Evolutionary conservation across 1,140 invertebrate species (phyloP).

Genomic region (Drosophila burlai): DNA sequence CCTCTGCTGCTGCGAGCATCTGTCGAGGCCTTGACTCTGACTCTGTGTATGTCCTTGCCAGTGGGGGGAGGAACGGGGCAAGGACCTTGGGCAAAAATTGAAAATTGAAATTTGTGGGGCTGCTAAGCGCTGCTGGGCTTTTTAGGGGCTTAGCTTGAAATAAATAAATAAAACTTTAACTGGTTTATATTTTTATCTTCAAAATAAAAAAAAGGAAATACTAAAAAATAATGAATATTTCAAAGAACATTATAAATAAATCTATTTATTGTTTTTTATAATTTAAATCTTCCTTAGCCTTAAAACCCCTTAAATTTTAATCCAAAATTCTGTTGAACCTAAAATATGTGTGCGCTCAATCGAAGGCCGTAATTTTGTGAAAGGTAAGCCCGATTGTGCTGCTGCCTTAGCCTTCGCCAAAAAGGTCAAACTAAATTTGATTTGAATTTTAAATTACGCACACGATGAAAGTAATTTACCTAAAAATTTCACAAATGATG

Average conservation of each 20-base stretch:
- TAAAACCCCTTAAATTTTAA: background rate
- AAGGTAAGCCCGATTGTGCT: slow-evolving; percentile 12
- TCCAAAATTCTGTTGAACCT: too few relatives aligned
- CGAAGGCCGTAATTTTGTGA: slow-evolving; percentile 4
- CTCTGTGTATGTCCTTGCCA: slow-evolving; percentile 54
- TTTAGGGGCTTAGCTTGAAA: background rate
- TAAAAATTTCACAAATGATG: slow-evolving; percentile 43
- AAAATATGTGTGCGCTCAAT: background rate
- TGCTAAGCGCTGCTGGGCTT: slow-evolving; percentile 11
- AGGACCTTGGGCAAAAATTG: slow-evolving; percentile 53
- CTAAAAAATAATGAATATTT: too few relatives aligned
- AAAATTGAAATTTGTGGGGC: slow-evolving; percentile 62
- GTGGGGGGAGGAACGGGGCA: background rate
- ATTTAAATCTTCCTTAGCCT: too few relatives aligned
- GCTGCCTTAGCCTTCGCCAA: slow-evolving; percentile 3
- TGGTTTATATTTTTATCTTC: too few relatives aligned
- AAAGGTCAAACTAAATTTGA: slow-evolving; percentile 51
- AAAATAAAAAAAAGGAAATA: too few relatives aligned
- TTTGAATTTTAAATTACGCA: slow-evolving; percentile 47
- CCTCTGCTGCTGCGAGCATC: slow-evolving; percentile 31
- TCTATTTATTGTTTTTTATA: too few relatives aligned
- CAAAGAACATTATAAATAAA: too few relatives aligned
- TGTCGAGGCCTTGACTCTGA: slow-evolving; percentile 72
- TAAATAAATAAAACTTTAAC: slow-evolving; percentile 1
- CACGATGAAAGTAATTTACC: slow-evolving; percentile 43